Evolutionary conservation across 2,888 invertebrate species (phyloP).

Genomic region (Nudaria mundana): DNA sequence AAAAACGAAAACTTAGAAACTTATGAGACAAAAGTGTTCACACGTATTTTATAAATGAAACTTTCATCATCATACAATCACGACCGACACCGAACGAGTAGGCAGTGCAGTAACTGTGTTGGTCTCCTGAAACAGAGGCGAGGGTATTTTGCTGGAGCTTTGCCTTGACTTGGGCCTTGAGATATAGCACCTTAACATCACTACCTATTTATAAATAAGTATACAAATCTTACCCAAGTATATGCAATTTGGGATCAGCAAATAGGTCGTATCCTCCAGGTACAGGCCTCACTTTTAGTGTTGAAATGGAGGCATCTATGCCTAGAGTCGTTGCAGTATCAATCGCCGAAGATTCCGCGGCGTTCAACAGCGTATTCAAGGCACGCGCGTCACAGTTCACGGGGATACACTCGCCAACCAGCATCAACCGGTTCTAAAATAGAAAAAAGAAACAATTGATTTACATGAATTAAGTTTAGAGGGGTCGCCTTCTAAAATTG

Average conservation of each 20-base stretch:
- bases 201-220: too few species aligned
- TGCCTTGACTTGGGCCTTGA: too few species aligned
- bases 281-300: constrained; percentile 84
- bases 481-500: too few species aligned
- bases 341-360: constrained; percentile 57
- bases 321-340: constrained; percentile 48
- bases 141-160: too few species aligned
- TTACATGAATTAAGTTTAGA: neutral
- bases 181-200: too few species aligned
- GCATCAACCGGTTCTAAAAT: constrained; percentile 83
- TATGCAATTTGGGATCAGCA: constrained; percentile 84
- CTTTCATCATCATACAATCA: too few species aligned
- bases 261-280: constrained; percentile 85
- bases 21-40: neutral
- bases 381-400: constrained; percentile 82
- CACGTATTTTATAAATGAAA: too few species aligned
- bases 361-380: constrained; percentile 63
- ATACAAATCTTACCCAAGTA: constrained; percentile 83
- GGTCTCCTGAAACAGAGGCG: too few species aligned
- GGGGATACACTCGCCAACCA: constrained; percentile 89
- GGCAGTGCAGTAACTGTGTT: too few species aligned
- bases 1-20: neutral
- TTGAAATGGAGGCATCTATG: constrained; percentile 69
- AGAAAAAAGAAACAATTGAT: neutral
- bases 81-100: too few species aligned